phyloP scores from a whole-genome alignment of 2,888 invertebrate species.

The Heteropelma amictum region DNA sequence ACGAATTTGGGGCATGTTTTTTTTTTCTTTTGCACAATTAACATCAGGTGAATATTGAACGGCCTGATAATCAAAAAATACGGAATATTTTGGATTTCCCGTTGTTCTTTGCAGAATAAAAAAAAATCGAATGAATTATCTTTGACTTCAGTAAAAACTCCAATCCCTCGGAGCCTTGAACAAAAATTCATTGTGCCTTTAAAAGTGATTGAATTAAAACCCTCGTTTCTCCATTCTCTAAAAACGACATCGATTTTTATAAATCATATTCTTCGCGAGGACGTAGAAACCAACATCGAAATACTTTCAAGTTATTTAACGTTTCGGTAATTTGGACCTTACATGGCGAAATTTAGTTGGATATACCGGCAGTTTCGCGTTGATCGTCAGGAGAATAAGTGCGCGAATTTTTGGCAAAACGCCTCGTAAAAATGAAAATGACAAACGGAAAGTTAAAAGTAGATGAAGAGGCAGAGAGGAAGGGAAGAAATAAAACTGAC shows the following conservation, averaged over 20 bases:
- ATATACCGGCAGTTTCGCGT: not conserved
- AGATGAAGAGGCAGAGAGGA: not conserved
- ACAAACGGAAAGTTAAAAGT: not conserved
- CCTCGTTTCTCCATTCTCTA: too few relatives aligned
- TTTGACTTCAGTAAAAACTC: too few relatives aligned
- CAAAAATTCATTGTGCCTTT: too few relatives aligned
- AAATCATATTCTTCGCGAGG: too few relatives aligned
- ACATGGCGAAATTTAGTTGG: not conserved
- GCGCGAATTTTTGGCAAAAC: not conserved
- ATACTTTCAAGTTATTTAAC: not conserved
- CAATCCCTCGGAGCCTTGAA: too few relatives aligned
- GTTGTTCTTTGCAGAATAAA: too few relatives aligned
- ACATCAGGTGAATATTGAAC: too few relatives aligned
- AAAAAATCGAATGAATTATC: too few relatives aligned
- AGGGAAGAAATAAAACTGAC: constrained; percentile 23
- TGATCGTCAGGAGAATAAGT: not conserved
- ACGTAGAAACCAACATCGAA: too few relatives aligned
- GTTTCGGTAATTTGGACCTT: not conserved
- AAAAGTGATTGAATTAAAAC: not conserved
- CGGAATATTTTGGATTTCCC: too few relatives aligned
- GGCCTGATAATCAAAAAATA: too few relatives aligned
- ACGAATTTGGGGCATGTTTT: not conserved
- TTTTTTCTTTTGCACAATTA: constrained; percentile 3
- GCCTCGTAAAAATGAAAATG: not conserved
- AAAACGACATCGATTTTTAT: too few relatives aligned